Conservation (phyloP, 1,140 invertebrate genomes). For the Drosophila repletoides region DNA sequence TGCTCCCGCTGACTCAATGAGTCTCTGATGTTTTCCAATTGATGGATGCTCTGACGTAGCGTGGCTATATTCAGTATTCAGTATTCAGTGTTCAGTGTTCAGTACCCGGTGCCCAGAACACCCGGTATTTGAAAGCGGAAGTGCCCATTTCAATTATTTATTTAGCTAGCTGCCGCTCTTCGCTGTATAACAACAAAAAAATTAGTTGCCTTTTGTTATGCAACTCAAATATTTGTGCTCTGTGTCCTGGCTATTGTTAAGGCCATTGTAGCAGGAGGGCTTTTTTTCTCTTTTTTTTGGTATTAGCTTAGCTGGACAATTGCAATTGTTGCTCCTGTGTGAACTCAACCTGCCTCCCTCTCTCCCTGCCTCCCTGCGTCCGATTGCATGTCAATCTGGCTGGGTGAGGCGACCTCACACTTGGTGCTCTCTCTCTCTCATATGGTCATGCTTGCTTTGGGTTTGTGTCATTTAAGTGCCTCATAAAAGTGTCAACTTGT, state of each 20-base stretch:
- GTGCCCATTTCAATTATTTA: constrained; percentile 71
- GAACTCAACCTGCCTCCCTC: constrained; percentile 2
- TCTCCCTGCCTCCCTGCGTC: not conserved
- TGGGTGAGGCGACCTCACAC: constrained; percentile 19
- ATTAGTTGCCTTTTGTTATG: constrained; percentile 62
- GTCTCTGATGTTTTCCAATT: constrained; percentile 31
- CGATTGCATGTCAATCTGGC: constrained; percentile 70
- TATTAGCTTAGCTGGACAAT: constrained; percentile 56
- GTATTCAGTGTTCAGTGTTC: too few relatives aligned
- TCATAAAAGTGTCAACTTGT: constrained; percentile 80
- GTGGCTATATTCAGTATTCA: not conserved
- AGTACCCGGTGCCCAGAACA: too few relatives aligned
- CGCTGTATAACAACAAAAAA: constrained; percentile 21
- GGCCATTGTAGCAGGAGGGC: constrained; percentile 42
- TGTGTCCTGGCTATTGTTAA: constrained; percentile 43
- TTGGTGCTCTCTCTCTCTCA: constrained; percentile 6
- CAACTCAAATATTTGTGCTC: constrained; percentile 50
- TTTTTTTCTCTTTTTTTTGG: too few relatives aligned
- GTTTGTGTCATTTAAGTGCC: constrained; percentile 77
- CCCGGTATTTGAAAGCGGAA: constrained; percentile 64
- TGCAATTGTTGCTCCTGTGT: constrained; percentile 62
- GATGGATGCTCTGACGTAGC: constrained; percentile 40
- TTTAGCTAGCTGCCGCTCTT: constrained; percentile 39
- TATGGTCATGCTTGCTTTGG: constrained; percentile 55
- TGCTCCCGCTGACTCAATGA: constrained; percentile 50